Evolutionary conservation across 1,140 invertebrate genomes (phyloP).

Genomic region (Microplitis mediator): DNA sequence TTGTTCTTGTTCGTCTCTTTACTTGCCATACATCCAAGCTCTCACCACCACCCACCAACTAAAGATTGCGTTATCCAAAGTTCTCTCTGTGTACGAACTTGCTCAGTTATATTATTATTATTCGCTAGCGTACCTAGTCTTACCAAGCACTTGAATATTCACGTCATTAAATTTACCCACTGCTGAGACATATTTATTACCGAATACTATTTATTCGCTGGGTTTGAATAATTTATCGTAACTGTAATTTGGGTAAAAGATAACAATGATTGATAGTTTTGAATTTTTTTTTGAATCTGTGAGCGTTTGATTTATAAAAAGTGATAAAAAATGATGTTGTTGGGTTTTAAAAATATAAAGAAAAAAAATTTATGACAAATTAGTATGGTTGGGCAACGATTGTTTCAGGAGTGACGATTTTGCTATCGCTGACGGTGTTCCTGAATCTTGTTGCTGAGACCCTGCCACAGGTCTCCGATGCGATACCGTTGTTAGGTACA

Average conservation of each 20-base stretch:
- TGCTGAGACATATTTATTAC: too few relatives aligned
- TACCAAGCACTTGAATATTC: not conserved
- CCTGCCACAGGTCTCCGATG: slow-evolving; percentile 93
- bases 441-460: slow-evolving; percentile 95
- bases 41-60: slow-evolving; percentile 3
- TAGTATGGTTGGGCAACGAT: slow-evolving; percentile 51
- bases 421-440: slow-evolving; percentile 99
- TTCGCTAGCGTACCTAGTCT: not conserved
- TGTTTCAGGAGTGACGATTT: slow-evolving; percentile 98
- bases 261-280: too few relatives aligned
- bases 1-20: too few relatives aligned
- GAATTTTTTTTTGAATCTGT: too few relatives aligned
- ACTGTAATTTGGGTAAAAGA: too few relatives aligned
- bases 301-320: too few relatives aligned
- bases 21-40: not conserved
- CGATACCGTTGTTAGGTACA: slow-evolving; percentile 92
- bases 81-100: not conserved
- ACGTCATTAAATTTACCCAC: not conserved
- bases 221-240: too few relatives aligned
- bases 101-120: not conserved
- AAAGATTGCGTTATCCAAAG: slow-evolving; percentile 14
- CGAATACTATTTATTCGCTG: too few relatives aligned
- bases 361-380: slow-evolving; percentile 17
- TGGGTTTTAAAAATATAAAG: not conserved
- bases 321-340: not conserved